These are phyloP conservation scores for Colistium nudipinnis DNA, from an alignment of 2,113 vertebrate genomes.

Conservation along the genomic window DNA sequence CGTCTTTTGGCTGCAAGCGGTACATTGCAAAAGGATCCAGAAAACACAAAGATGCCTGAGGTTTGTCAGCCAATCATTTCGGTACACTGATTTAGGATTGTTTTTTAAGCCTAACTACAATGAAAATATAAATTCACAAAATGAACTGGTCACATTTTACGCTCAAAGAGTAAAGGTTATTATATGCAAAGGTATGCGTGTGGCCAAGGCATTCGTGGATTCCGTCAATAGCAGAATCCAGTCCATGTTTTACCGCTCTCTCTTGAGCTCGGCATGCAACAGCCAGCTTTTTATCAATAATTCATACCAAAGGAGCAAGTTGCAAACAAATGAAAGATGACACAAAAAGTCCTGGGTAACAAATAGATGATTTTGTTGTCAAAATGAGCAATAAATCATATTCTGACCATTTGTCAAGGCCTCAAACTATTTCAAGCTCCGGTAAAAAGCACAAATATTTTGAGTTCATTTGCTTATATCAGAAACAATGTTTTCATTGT, in stretches of 20 bases:
- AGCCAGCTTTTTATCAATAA: slow-evolving; percentile 80
- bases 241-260: slow-evolving; percentile 55
- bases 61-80: background rate
- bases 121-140: background rate
- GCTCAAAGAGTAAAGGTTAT: background rate
- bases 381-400: slow-evolving; percentile 23
- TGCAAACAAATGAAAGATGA: slow-evolving; percentile 72
- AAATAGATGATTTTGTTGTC: slow-evolving; percentile 36
- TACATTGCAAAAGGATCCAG: no score
- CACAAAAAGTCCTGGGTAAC: slow-evolving; percentile 56
- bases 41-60: slow-evolving; percentile 2
- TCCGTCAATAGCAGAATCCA: slow-evolving; percentile 6
- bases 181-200: background rate
- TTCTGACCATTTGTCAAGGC: slow-evolving; percentile 1
- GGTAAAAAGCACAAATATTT: background rate
- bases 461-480: background rate
- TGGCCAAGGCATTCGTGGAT: background rate
- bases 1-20: slow-evolving; percentile 3
- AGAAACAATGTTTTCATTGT: no score
- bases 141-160: background rate
- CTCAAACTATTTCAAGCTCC: background rate
- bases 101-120: no score
- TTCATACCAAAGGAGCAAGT: slow-evolving; percentile 69
- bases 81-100: background rate
- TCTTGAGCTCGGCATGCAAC: slow-evolving; percentile 72